Conservation (phyloP, 2,888 invertebrate species). For the Helicoverpa assulta region DNA sequence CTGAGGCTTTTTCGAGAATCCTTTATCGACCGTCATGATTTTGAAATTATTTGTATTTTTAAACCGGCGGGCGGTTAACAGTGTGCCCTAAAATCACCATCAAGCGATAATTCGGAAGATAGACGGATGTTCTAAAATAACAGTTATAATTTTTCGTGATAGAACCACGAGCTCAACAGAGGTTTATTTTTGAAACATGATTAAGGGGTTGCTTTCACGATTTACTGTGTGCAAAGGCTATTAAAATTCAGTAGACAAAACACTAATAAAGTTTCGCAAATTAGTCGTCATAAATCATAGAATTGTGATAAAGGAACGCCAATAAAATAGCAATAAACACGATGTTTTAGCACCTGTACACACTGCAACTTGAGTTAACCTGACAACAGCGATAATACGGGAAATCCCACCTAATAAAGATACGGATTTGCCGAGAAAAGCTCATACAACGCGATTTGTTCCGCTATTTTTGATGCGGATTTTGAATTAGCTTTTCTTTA, state of each 20-base stretch:
- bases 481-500: conserved; percentile 47
- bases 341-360: conserved; percentile 37
- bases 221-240: neutral
- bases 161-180: conserved; percentile 23
- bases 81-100: conserved; percentile 53
- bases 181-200: conserved; percentile 27
- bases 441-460: conserved; percentile 53
- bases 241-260: neutral
- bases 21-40: neutral
- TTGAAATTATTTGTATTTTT: conserved; percentile 12
- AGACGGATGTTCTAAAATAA: conserved; percentile 54
- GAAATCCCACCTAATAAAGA: conserved; percentile 57
- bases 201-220: neutral
- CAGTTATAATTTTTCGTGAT: conserved; percentile 50
- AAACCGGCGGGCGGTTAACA: conserved; percentile 13
- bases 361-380: conserved; percentile 43
- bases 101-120: conserved; percentile 37
- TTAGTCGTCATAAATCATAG: neutral
- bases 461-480: conserved; percentile 55
- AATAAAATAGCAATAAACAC: conserved; percentile 27
- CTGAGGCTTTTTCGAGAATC: conserved; percentile 3
- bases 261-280: conserved; percentile 7
- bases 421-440: conserved; percentile 53
- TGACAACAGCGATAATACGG: conserved; percentile 45
- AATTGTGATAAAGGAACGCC: conserved; percentile 22